Base-by-base conservation (phyloP, 2,888 invertebrate species). In the Latheticus oryzae region DNA sequence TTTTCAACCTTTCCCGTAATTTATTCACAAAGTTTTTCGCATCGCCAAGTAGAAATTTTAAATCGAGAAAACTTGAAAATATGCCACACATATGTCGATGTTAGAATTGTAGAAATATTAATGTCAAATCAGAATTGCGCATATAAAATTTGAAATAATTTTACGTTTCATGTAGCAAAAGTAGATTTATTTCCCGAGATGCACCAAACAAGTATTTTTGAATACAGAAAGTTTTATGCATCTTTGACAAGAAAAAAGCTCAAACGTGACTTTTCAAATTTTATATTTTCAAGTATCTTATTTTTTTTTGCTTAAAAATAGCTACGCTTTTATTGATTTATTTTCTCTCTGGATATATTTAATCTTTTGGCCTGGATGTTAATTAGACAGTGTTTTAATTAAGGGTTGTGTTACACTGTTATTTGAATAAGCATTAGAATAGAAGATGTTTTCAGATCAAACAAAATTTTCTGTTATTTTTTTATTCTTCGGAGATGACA, bases 21-120 rank as follows among this genome's bases (percentile, higher is more conserved):
- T 67, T 68, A 68, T 68, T 64, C 67, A 47, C 48, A 61, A 66
- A 66, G 66, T 66, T 66, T 66, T 64, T 60, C 65, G 65, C 65
- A 59, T 61, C 62, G 62, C 32, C 66, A 52, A 65, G 58, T 65
- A 57, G 63, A 66, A 65, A 62, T 62, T 63, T 60, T 28, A 66
- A 67, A 66, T 66, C 63, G 59, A 50, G 54, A 51, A 63, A 66
- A 67, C 59, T 61, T 63, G 54, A 64, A 62, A 62, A 64, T 64
- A 58, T 53, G 58, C 45, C 53, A 53, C n/a, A n/a, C 58, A 58
- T 50, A 58, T 58, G 57, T 51, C 51, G 57, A 51, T 24, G 51
- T 24, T 47, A 24, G 58, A 58, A 52, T 52, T 52, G 59, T 37
- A 55, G 59, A 55, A 55, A 59, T 59, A 55, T 55, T 53, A 59